Percentiles rank a stretch among this genome's conserved stretches.
Conservation (phyloP, 2,113 vertebrate species). For the Tragelaphus strepsiceros region DNA sequence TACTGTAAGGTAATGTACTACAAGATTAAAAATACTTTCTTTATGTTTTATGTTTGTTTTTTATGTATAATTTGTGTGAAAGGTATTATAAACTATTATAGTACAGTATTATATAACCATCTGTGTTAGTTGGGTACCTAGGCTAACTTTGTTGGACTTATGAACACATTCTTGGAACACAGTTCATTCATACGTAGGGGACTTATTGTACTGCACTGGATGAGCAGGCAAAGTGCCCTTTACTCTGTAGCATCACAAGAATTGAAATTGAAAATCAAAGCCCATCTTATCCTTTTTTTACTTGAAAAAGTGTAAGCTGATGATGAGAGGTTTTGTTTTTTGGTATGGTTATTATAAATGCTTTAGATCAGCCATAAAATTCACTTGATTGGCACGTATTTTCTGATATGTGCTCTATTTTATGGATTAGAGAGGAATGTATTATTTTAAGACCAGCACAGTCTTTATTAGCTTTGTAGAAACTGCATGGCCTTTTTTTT, state of each 20-base stretch:
- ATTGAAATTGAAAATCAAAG: slow-evolving; percentile 56
- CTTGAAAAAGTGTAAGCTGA: slow-evolving; percentile 7
- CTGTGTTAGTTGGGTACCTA: not conserved
- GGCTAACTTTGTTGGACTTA: not conserved
- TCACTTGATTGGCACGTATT: not conserved
- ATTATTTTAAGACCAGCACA: not conserved
- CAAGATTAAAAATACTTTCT: not conserved
- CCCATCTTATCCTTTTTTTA: slow-evolving; percentile 8
- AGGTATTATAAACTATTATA: not conserved
- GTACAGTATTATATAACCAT: not conserved
- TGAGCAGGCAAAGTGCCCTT: not conserved
- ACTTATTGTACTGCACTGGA: not conserved
- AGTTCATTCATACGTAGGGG: not conserved
- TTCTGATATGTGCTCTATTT: not conserved
- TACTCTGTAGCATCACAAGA: not conserved
- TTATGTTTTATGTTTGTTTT: not conserved
- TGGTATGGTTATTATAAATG: not conserved
- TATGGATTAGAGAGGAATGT: not conserved
- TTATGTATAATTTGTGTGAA: not conserved
- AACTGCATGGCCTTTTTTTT: not conserved
- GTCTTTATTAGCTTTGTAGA: slow-evolving; percentile 2
- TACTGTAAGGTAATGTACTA: not conserved
- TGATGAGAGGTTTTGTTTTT: not conserved
- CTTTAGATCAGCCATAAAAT: slow-evolving; percentile 31
- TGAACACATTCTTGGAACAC: not conserved